These are phyloP conservation scores for Pteropus alecto DNA, from an alignment of 2,113 vertebrate genomes.

Conservation along the genomic window DNA sequence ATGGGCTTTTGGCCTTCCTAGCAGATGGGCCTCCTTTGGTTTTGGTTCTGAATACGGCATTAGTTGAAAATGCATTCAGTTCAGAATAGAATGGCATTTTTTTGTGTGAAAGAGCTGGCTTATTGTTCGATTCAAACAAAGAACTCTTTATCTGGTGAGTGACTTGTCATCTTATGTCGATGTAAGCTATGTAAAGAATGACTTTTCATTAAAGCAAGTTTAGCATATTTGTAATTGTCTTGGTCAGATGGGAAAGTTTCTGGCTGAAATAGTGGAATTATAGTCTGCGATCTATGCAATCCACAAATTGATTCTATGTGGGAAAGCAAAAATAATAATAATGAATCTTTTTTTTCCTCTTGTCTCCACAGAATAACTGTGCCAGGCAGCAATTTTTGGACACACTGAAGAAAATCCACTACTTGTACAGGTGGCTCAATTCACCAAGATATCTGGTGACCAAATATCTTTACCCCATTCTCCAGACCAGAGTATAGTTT, in stretches of 20 bases:
- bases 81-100: slow-evolving; percentile 51
- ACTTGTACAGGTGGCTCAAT: not conserved
- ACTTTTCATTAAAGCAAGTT: slow-evolving; percentile 68
- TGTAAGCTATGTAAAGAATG: slow-evolving; percentile 73
- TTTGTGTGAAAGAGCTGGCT: slow-evolving; percentile 52
- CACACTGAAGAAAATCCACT: not conserved
- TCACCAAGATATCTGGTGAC: not conserved
- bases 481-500: not conserved
- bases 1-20: slow-evolving; percentile 49
- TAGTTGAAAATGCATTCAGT: slow-evolving; percentile 61
- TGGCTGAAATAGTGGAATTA: slow-evolving; percentile 55
- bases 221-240: slow-evolving; percentile 67
- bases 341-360: not conserved
- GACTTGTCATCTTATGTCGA: slow-evolving; percentile 65
- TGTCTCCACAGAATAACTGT: not conserved
- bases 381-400: not conserved
- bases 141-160: slow-evolving; percentile 54
- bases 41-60: slow-evolving; percentile 48
- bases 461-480: not conserved
- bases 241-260: slow-evolving; percentile 65
- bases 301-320: slow-evolving; percentile 52
- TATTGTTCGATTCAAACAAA: slow-evolving; percentile 74
- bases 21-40: slow-evolving; percentile 57
- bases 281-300: slow-evolving; percentile 28
- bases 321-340: slow-evolving; percentile 38